Percentiles rank a stretch among this genome's conserved stretches.
phyloP scores from a whole-genome alignment of 2,797 vertebrate genomes.

The Gastrophryne carolinensis region DNA sequence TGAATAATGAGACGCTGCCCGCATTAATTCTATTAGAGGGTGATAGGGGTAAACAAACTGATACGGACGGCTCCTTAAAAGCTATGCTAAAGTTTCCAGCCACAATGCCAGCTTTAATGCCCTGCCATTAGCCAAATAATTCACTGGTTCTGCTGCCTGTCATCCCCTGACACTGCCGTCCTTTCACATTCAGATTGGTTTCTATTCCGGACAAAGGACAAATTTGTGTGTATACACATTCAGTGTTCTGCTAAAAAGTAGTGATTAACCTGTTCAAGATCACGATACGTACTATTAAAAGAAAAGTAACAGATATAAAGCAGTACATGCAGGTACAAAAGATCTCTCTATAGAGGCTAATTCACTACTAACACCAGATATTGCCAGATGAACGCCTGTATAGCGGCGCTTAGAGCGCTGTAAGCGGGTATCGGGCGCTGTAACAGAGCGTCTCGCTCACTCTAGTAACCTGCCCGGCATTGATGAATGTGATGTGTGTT shows the following conservation, averaged over 20 bases:
- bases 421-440: no score
- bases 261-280: no score
- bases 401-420: no score
- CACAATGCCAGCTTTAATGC: conserved; percentile 29
- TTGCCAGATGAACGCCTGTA: no score
- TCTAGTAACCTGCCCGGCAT: no score
- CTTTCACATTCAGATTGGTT: conserved; percentile 1
- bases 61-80: neutral
- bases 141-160: neutral
- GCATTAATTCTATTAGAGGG: conserved; percentile 9
- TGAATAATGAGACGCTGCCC: conserved; percentile 13
- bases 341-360: no score
- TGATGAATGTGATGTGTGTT: no score
- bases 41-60: conserved; percentile 1
- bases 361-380: no score
- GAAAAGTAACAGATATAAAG: no score
- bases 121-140: neutral
- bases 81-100: conserved; percentile 8
- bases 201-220: neutral
- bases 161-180: neutral
- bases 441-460: no score
- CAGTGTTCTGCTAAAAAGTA: neutral
- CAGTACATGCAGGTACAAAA: no score
- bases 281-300: no score
- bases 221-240: neutral